phyloP scores from a whole-genome alignment of 1,140 invertebrate species.

The Magallana ariakensis region DNA sequence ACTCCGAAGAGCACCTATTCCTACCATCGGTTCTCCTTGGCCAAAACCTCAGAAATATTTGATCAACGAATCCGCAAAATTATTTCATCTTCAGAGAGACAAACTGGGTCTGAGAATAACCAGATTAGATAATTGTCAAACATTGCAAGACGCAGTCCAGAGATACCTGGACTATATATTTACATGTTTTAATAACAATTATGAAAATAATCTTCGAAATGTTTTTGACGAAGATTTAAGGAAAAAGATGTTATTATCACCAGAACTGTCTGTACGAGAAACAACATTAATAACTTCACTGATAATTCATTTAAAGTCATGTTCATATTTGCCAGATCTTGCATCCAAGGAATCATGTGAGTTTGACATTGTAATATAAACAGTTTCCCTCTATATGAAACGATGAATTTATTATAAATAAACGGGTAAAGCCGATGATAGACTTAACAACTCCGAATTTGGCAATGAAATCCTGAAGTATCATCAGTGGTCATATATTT shows the following conservation, averaged over 20 bases:
- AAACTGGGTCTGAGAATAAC: background rate
- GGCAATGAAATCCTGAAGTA: no score
- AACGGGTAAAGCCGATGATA: no score
- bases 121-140: background rate
- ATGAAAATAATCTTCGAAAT: constrained; percentile 1
- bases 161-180: background rate
- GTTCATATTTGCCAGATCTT: background rate
- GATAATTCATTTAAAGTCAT: background rate
- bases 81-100: background rate
- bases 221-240: background rate
- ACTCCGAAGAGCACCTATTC: constrained; percentile 48
- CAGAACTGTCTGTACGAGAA: background rate
- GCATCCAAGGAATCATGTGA: background rate
- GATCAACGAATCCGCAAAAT: constrained; percentile 3
- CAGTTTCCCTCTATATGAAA: background rate
- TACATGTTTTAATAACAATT: background rate
- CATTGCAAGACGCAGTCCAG: background rate
- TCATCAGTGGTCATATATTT: no score
- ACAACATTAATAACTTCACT: background rate
- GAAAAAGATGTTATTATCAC: background rate
- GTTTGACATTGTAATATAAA: background rate
- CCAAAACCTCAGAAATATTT: constrained; percentile 64
- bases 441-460: no score
- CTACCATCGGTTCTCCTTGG: constrained; percentile 63
- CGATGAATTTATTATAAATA: no score